These are phyloP conservation scores for Caenorhabditis sp. DNA, from an alignment of 2,888 invertebrate genomes.

Conservation along the genomic window DNA sequence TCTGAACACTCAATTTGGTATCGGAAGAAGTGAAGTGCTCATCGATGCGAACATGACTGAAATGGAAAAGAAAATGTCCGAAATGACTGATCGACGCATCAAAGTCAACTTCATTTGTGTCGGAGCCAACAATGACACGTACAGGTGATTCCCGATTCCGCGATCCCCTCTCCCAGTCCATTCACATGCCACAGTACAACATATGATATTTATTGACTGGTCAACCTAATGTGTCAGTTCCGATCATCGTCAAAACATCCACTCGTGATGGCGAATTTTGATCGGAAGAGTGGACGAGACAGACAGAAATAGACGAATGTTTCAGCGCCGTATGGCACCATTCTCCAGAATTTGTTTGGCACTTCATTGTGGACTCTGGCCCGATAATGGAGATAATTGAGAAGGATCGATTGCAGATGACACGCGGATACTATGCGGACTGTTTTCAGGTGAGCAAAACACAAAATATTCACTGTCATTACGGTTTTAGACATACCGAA, in stretches of 20 bases:
- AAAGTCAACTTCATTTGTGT: slow-evolving; percentile 67
- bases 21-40: slow-evolving; percentile 52
- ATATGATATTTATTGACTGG: slow-evolving; percentile 46
- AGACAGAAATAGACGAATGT: background rate
- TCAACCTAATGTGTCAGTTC: slow-evolving; percentile 41
- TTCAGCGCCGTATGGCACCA: slow-evolving; percentile 72
- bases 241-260: slow-evolving; percentile 42
- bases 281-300: slow-evolving; percentile 8
- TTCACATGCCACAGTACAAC: background rate
- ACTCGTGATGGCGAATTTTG: slow-evolving; percentile 18
- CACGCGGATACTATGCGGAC: slow-evolving; percentile 70
- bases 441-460: slow-evolving; percentile 64
- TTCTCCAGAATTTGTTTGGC: slow-evolving; percentile 62
- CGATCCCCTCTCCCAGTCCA: background rate
- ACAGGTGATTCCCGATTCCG: slow-evolving; percentile 43
- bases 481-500: slow-evolving; percentile 56
- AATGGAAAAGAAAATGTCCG: slow-evolving; percentile 60
- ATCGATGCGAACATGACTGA: slow-evolving; percentile 64
- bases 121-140: slow-evolving; percentile 58
- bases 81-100: slow-evolving; percentile 59
- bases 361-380: slow-evolving; percentile 67
- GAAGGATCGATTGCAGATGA: slow-evolving; percentile 55
- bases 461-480: background rate
- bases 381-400: slow-evolving; percentile 67
- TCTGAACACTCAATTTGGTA: slow-evolving; percentile 44